Evolutionary conservation across 2,113 vertebrate species (phyloP).

Genomic region (Sakesphorus luctuosus): DNA sequence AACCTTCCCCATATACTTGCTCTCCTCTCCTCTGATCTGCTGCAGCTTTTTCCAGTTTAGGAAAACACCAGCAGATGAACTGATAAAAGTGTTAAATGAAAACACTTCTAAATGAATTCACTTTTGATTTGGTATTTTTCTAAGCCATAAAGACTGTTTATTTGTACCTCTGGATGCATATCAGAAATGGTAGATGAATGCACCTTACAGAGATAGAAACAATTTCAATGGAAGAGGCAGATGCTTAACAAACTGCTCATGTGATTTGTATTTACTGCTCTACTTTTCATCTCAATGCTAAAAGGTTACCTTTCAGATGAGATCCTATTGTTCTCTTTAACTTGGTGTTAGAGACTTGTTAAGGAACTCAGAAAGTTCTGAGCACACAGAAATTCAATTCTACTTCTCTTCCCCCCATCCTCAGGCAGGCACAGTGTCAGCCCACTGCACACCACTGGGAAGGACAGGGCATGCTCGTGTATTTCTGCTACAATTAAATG

Average conservation of each 20-base stretch:
- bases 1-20: background rate
- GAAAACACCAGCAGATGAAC: background rate
- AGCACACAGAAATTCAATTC: background rate
- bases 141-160: background rate
- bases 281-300: background rate
- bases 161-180: background rate
- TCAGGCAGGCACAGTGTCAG: background rate
- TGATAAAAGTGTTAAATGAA: background rate
- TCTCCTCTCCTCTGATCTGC: background rate
- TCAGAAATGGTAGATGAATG: background rate
- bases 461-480: rapidly evolving
- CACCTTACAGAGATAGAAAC: background rate
- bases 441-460: background rate
- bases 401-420: background rate
- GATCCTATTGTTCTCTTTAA: background rate
- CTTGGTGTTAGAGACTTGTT: background rate
- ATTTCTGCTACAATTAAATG: background rate
- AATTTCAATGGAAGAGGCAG: background rate
- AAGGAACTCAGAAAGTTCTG: background rate
- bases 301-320: background rate
- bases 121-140: background rate
- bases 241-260: background rate
- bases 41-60: background rate
- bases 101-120: background rate
- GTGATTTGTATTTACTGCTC: background rate